These are phyloP conservation scores for Anhinga anhinga DNA, from an alignment of 2,113 vertebrate species.

Conservation along the genomic window DNA sequence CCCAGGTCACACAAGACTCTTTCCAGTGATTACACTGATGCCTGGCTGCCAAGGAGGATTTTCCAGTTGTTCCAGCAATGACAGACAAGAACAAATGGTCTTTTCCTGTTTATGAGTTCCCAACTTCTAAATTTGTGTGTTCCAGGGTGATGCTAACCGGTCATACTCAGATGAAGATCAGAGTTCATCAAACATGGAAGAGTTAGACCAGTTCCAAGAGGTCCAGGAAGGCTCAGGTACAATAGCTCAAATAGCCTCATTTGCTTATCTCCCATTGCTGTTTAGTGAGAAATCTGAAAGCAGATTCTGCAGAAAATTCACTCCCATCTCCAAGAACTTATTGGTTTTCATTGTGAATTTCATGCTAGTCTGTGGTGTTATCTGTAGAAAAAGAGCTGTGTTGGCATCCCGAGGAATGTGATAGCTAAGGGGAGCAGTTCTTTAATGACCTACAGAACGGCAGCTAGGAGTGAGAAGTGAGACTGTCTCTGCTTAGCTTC, in stretches of 20 bases:
- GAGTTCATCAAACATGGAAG: slow-evolving; percentile 88
- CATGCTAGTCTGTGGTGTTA: background rate
- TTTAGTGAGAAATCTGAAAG: background rate
- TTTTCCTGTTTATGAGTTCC: background rate
- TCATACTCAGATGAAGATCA: slow-evolving; percentile 92
- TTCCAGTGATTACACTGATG: background rate
- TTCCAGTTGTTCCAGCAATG: background rate
- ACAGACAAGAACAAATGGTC: background rate
- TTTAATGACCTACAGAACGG: background rate
- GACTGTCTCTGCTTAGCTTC: background rate
- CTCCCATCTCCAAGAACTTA: background rate
- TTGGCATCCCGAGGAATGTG: background rate
- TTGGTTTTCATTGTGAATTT: background rate
- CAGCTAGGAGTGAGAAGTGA: background rate
- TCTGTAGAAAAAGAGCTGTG: background rate
- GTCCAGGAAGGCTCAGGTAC: slow-evolving; percentile 83
- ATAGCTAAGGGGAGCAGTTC: background rate
- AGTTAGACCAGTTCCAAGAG: slow-evolving; percentile 87
- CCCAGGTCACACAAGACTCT: background rate
- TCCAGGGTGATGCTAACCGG: slow-evolving; percentile 91
- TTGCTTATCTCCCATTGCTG: background rate
- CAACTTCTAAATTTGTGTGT: background rate
- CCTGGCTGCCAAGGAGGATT: background rate
- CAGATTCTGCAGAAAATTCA: background rate
- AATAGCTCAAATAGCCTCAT: background rate